Conservation (phyloP, 2,888 invertebrate species). For the Rhagonycha fulva region DNA sequence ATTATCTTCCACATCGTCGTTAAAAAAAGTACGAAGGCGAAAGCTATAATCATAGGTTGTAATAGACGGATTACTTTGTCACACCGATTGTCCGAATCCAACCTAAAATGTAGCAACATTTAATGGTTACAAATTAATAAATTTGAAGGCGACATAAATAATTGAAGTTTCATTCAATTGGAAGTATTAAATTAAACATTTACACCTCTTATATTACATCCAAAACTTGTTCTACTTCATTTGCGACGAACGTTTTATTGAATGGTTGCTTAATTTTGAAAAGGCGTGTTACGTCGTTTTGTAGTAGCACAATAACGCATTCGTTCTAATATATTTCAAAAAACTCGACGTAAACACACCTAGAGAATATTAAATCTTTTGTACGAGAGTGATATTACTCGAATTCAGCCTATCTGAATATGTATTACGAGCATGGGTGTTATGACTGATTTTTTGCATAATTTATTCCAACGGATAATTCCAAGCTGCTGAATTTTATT, state of each 20-base stretch:
- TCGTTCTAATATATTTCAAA: background rate
- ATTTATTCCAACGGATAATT: background rate
- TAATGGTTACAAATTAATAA: background rate
- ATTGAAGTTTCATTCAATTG: background rate
- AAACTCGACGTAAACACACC: background rate
- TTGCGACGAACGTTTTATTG: conserved; percentile 5
- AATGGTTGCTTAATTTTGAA: conserved; percentile 12
- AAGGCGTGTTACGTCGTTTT: conserved; percentile 11
- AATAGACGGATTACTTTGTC: background rate
- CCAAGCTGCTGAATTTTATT: background rate
- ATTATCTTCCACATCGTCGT: background rate
- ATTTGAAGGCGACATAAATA: background rate
- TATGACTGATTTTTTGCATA: background rate
- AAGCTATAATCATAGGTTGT: background rate
- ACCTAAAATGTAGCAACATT: background rate
- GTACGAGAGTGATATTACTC: background rate
- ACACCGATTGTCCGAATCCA: background rate
- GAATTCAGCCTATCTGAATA: background rate
- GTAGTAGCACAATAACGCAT: background rate
- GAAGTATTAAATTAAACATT: background rate
- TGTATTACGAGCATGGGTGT: background rate
- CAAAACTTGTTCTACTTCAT: conserved; percentile 9
- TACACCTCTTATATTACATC: background rate
- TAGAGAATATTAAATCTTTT: background rate
- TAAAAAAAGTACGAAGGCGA: background rate